Percentiles rank a stretch among this genome's conserved stretches.
Conservation (phyloP, 1,140 invertebrate genomes). For the Drosophila sechellia region DNA sequence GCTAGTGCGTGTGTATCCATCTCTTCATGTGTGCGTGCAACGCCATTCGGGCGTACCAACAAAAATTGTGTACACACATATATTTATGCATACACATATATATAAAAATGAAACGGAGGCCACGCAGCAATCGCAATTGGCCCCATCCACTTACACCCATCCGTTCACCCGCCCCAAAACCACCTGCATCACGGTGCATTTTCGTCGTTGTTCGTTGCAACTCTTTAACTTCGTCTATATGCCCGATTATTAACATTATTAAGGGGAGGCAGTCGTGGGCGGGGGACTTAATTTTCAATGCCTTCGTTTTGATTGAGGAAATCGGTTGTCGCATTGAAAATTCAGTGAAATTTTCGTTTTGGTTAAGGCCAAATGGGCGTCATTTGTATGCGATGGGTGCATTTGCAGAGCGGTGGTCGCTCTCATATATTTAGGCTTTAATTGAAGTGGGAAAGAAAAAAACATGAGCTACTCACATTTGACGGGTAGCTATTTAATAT, state of each 20-base stretch:
- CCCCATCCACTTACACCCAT: constrained; percentile 44
- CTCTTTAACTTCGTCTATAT: constrained; percentile 16
- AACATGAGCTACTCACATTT: not conserved
- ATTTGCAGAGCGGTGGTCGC: constrained; percentile 5
- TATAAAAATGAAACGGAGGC: constrained; percentile 65
- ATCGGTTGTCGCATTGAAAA: constrained; percentile 74
- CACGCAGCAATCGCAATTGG: constrained; percentile 71
- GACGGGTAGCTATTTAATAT: not conserved
- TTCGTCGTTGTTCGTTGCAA: constrained; percentile 6
- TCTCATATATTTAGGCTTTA: constrained; percentile 42
- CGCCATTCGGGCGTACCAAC: constrained; percentile 80
- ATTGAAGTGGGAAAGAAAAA: constrained; percentile 23
- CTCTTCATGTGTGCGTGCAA: constrained; percentile 70
- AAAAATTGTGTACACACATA: constrained; percentile 30
- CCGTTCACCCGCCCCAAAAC: constrained; percentile 31
- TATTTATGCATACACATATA: not conserved
- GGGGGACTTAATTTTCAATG: constrained; percentile 60
- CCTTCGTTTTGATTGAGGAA: constrained; percentile 81
- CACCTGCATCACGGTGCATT: constrained; percentile 6
- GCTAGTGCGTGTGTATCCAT: constrained; percentile 47
- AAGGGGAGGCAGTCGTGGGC: constrained; percentile 5
- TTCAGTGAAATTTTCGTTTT: constrained; percentile 76
- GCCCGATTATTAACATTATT: constrained; percentile 62
- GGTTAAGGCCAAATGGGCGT: constrained; percentile 53
- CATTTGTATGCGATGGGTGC: constrained; percentile 36